Base-by-base conservation (phyloP, 64 coral and sea anemone species). In the Stylophora pistillata region DNA sequence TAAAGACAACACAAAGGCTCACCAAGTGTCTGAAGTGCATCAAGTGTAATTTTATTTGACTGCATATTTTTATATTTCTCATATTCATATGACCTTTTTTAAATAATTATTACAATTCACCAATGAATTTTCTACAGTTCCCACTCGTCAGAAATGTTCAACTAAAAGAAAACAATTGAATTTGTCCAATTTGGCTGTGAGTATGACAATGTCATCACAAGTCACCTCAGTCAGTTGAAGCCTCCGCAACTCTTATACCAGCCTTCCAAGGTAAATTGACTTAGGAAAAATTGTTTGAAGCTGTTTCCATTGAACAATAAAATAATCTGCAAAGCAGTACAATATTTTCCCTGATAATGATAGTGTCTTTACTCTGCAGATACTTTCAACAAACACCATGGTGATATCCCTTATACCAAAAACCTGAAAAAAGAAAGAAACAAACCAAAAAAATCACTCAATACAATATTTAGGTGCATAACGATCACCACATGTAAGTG, bases 221-320 rank as follows among this genome's bases (percentile, higher is more conserved):
- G 5, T 53, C 53, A 2, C 37, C 7, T 47, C 7, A 0, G 37
- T 47, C 17, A 16, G 0, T 15, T 21, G 23, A 25, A 23, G 64
- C 21, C 26, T 23, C 1, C 23, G 18, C n/a, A n/a, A 34, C 11
- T 70, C 11, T 69, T 85, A 99, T 13, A 99, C 93, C 18, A 99
- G 78, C 77, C 85, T 73, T 15, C 97, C 97, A 68, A 95, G 85
- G 82, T 95, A 95, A 15, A 93, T 47, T 85, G 97, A 83, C 25
- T 87, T 99, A 4, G 97, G 97, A 71, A 90, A 95, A 68, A 68
- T 88, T 53, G 14, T 68, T 60, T 99, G 93, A 54, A 99, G 87
- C 87, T 99, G 88, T 78, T 95, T 55, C 97, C 97, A 99, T 55
- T 99, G 97, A 29, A 99, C 97, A 71, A 99, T 30, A 56, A 99